Evolutionary conservation across 2,888 invertebrate genomes (phyloP).

Genomic region (Pyrrhia umbra): DNA sequence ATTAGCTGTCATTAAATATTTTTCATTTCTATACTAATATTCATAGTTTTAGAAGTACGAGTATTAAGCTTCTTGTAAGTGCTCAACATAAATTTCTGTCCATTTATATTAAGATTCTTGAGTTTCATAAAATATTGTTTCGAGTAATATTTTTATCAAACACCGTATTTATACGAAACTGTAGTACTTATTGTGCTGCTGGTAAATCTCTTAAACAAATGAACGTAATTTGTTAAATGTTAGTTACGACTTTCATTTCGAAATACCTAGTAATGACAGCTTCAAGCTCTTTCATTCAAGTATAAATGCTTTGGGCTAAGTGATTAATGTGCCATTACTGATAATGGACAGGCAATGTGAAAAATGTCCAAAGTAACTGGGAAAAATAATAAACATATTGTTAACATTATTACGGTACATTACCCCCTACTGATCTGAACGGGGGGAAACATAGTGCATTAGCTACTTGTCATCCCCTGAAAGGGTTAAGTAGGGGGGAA

Average conservation of each 20-base stretch:
- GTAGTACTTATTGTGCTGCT: slow-evolving; percentile 18
- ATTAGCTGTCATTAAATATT: no score
- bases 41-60: no score
- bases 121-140: slow-evolving; percentile 2
- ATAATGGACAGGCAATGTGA: slow-evolving; percentile 46
- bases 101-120: background rate
- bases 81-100: background rate
- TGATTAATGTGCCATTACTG: slow-evolving; percentile 49
- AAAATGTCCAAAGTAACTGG: slow-evolving; percentile 39
- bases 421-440: slow-evolving; percentile 36
- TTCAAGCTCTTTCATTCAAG: slow-evolving; percentile 11
- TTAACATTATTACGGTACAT: slow-evolving; percentile 47
- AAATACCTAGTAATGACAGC: slow-evolving; percentile 27
- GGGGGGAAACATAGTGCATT: slow-evolving; percentile 53
- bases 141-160: slow-evolving; percentile 7
- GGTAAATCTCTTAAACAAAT: slow-evolving; percentile 39
- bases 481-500: slow-evolving; percentile 50
- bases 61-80: background rate
- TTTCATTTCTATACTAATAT: no score
- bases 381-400: slow-evolving; percentile 49
- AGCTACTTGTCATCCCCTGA: slow-evolving; percentile 46
- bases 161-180: slow-evolving; percentile 17
- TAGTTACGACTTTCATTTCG: slow-evolving; percentile 28
- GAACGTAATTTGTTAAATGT: slow-evolving; percentile 36
- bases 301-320: slow-evolving; percentile 27